Percentiles rank a stretch among this genome's conserved stretches.
Evolutionary conservation across 2,888 invertebrate species (phyloP).

Genomic region (Nycteola revayana): DNA sequence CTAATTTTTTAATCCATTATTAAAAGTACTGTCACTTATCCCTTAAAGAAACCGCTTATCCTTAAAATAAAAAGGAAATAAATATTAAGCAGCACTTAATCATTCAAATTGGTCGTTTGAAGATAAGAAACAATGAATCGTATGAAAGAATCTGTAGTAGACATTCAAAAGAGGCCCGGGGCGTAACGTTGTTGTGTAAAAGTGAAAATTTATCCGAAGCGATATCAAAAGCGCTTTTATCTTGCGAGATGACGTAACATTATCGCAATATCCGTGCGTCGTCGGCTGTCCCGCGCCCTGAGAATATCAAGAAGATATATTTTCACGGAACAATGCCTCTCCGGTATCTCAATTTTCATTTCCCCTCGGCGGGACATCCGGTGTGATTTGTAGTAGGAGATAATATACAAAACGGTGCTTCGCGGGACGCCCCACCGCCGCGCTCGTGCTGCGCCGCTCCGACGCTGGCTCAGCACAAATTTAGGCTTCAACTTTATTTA

Average conservation of each 20-base stretch:
- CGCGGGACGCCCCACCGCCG: slow-evolving; percentile 59
- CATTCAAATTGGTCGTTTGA: slow-evolving; percentile 16
- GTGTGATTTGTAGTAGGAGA: slow-evolving; percentile 79
- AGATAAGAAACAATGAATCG: slow-evolving; percentile 7
- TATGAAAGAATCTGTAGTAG: slow-evolving; percentile 22
- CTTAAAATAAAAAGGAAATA: background rate
- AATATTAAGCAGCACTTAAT: slow-evolving; percentile 16
- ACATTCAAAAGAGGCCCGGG: slow-evolving; percentile 19
- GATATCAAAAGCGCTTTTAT: slow-evolving; percentile 69
- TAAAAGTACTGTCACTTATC: no score
- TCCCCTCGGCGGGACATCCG: slow-evolving; percentile 76
- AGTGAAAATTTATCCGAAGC: slow-evolving; percentile 62
- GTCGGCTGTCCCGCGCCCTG: slow-evolving; percentile 66
- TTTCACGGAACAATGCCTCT: slow-evolving; percentile 78
- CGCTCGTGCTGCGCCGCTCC: slow-evolving; percentile 4
- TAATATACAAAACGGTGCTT: slow-evolving; percentile 78
- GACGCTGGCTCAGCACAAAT: slow-evolving; percentile 62
- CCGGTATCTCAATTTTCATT: slow-evolving; percentile 81
- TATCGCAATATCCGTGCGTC: slow-evolving; percentile 75
- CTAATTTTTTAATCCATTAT: no score
- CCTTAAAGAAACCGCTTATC: no score
- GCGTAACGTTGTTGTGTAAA: slow-evolving; percentile 40
- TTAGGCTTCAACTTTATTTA: no score
- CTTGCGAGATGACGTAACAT: slow-evolving; percentile 69
- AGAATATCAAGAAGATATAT: slow-evolving; percentile 79